These are phyloP conservation scores for Oscarella lobularis DNA, from an alignment of 37 sponge, comb jelly and placozoan genomes.

Conservation along the genomic window DNA sequence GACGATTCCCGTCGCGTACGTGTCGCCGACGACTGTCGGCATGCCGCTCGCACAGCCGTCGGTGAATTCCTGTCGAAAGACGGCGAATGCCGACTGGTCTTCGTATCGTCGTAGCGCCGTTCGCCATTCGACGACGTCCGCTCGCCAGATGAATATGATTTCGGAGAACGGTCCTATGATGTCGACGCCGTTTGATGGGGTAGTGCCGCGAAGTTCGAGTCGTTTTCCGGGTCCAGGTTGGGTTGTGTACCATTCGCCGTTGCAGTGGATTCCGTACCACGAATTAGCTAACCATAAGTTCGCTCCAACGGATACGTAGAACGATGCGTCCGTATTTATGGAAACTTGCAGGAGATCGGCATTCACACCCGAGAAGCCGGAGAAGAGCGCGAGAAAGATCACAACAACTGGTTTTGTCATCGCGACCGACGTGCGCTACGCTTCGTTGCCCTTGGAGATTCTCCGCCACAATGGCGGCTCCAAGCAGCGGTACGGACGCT, in stretches of 20 bases:
- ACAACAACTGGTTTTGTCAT: no score
- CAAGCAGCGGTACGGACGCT: no score
- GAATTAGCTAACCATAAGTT: neutral
- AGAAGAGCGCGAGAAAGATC: no score
- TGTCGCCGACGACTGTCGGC: neutral
- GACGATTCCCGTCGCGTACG: neutral
- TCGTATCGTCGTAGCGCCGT: neutral
- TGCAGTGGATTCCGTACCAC: neutral
- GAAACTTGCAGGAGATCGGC: no score
- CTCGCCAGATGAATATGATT: neutral
- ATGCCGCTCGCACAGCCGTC: neutral
- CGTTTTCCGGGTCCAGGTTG: neutral
- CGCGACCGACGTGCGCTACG: no score
- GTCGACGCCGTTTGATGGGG: neutral
- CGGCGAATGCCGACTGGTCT: neutral
- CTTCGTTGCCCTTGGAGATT: no score
- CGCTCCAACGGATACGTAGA: neutral
- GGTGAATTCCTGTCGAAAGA: neutral
- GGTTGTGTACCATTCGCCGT: neutral
- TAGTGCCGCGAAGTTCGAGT: neutral
- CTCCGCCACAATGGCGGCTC: no score
- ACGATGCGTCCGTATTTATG: neutral
- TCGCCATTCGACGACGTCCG: neutral
- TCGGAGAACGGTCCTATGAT: neutral
- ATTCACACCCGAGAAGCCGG: no score